Percentiles rank a stretch among this genome's conserved stretches.
Evolutionary conservation across 2,888 invertebrate genomes (phyloP).

Genomic region (Eustalomyia histrio): DNA sequence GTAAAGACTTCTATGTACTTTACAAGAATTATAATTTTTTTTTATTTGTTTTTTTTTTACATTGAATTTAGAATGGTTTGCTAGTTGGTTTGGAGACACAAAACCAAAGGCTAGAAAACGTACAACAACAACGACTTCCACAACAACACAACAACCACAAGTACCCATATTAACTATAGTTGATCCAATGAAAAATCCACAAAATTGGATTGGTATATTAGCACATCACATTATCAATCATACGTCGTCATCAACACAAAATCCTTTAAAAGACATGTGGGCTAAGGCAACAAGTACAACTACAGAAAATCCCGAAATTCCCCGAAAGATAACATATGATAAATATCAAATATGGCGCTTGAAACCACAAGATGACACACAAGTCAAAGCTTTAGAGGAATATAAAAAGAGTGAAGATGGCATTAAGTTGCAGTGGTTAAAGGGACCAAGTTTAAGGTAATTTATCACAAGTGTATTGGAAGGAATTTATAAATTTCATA

Average conservation of each 20-base stretch:
- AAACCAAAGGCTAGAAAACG: slow-evolving; percentile 70
- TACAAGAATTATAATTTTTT: neutral
- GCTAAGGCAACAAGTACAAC: slow-evolving; percentile 68
- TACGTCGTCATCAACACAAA: slow-evolving; percentile 70
- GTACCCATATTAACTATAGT: slow-evolving; percentile 78
- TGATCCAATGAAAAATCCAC: slow-evolving; percentile 77
- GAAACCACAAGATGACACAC: slow-evolving; percentile 78
- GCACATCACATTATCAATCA: slow-evolving; percentile 78
- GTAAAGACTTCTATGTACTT: neutral
- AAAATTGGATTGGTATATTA: slow-evolving; percentile 78
- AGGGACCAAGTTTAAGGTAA: slow-evolving; percentile 80
- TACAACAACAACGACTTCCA: slow-evolving; percentile 72
- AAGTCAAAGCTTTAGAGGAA: slow-evolving; percentile 79
- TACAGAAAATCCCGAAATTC: slow-evolving; percentile 69
- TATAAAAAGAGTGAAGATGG: slow-evolving; percentile 80
- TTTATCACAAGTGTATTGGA: no score
- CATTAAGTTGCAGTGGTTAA: slow-evolving; percentile 82
- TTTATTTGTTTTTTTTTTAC: neutral
- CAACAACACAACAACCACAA: slow-evolving; percentile 74
- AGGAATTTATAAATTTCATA: neutral
- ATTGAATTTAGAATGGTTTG: slow-evolving; percentile 79
- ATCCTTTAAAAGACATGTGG: slow-evolving; percentile 72
- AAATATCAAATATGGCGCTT: slow-evolving; percentile 81
- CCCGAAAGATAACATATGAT: slow-evolving; percentile 76
- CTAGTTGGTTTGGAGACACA: slow-evolving; percentile 80